phyloP scores from a whole-genome alignment of 2,888 invertebrate species.

The Epinotia demarniana region DNA sequence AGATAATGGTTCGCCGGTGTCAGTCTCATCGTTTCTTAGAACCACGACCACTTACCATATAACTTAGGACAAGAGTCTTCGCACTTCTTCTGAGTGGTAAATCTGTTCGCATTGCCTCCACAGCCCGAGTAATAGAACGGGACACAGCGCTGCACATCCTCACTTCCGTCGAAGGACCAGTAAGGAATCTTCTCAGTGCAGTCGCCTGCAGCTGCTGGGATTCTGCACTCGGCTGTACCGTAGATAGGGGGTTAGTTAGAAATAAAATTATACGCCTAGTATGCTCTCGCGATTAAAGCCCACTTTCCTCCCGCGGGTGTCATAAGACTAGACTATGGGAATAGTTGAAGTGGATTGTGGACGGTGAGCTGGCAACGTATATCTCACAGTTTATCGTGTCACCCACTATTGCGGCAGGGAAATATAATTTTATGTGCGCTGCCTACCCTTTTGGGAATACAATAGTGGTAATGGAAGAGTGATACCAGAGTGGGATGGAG shows the following conservation, averaged over 20 bases:
- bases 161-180: slow-evolving; percentile 94
- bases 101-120: slow-evolving; percentile 95
- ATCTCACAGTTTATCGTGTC: too few relatives aligned
- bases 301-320: too few relatives aligned
- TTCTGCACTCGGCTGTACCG: slow-evolving; percentile 89
- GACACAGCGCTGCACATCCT: slow-evolving; percentile 94
- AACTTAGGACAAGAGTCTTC: slow-evolving; percentile 90
- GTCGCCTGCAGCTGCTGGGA: slow-evolving; percentile 90
- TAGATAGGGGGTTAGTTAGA: slow-evolving; percentile 63
- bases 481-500: too few relatives aligned
- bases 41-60: slow-evolving; percentile 86
- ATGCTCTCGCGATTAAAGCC: slow-evolving; percentile 5
- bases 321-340: too few relatives aligned
- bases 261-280: slow-evolving; percentile 17
- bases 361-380: too few relatives aligned
- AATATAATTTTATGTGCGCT: too few relatives aligned
- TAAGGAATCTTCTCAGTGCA: slow-evolving; percentile 90
- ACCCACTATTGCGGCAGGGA: too few relatives aligned
- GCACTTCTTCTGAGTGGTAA: slow-evolving; percentile 89
- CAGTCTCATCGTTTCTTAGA: not conserved
- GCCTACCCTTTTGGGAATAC: too few relatives aligned
- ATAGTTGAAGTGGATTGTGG: too few relatives aligned
- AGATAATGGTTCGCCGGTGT: not conserved
- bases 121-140: slow-evolving; percentile 98
- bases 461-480: too few relatives aligned